Evolutionary conservation across 1,140 invertebrate genomes (phyloP).

Genomic region (Leptestheria dahalacensis): DNA sequence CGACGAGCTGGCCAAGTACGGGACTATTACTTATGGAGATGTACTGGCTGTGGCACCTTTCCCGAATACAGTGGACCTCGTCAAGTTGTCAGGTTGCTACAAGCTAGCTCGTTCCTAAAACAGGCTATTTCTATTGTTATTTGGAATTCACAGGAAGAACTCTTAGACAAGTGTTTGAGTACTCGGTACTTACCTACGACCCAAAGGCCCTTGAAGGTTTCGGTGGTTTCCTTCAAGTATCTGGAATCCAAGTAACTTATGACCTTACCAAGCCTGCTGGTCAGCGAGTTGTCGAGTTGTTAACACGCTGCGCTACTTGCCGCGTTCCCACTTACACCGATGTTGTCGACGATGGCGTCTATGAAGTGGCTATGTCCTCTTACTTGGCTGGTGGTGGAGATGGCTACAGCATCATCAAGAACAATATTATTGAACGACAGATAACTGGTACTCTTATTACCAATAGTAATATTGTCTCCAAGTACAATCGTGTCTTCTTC

Average conservation of each 20-base stretch:
- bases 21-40: slow-evolving; percentile 48
- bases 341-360: slow-evolving; percentile 26
- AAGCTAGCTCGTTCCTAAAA: background rate
- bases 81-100: slow-evolving; percentile 30
- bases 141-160: slow-evolving; percentile 38
- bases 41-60: slow-evolving; percentile 50
- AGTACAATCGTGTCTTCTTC: background rate
- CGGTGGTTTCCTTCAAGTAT: slow-evolving; percentile 45
- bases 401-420: slow-evolving; percentile 33
- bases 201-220: slow-evolving; percentile 32
- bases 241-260: slow-evolving; percentile 24
- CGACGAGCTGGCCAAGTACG: slow-evolving; percentile 32
- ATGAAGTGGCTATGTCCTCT: slow-evolving; percentile 34
- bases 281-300: slow-evolving; percentile 36
- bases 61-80: slow-evolving; percentile 47
- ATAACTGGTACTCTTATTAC: background rate
- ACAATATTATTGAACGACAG: slow-evolving; percentile 20
- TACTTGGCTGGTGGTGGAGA: slow-evolving; percentile 53
- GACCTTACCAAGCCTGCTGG: slow-evolving; percentile 37
- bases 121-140: background rate
- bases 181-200: slow-evolving; percentile 36
- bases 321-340: slow-evolving; percentile 41
- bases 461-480: background rate
- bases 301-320: slow-evolving; percentile 45
- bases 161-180: slow-evolving; percentile 43